These are phyloP conservation scores for Formicarius rufipectus DNA, from an alignment of 2,113 vertebrate species.

Conservation along the genomic window DNA sequence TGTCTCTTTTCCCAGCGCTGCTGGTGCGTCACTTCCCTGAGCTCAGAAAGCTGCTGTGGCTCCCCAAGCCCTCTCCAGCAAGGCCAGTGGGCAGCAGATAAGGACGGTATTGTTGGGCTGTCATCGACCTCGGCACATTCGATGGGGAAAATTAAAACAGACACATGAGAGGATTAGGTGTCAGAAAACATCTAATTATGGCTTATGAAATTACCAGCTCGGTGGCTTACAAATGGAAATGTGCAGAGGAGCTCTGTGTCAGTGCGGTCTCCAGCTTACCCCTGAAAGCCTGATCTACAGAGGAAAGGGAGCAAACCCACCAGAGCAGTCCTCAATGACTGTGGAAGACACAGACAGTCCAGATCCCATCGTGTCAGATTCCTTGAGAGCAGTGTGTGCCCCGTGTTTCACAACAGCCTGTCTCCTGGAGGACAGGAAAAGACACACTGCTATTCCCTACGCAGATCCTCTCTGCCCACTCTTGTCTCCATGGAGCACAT, in stretches of 20 bases:
- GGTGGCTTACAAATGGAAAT: background rate
- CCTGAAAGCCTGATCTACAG: background rate
- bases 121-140: background rate
- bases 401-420: background rate
- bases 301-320: background rate
- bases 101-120: background rate
- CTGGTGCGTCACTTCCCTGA: background rate
- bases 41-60: accelerated
- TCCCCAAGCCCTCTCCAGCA: accelerated
- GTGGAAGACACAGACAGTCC: background rate
- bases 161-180: background rate
- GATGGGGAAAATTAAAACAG: background rate
- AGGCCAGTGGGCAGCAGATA: accelerated
- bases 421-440: background rate
- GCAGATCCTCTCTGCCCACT: background rate
- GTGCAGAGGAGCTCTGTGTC: background rate
- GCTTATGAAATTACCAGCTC: background rate
- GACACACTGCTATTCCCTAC: background rate
- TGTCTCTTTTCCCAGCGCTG: background rate
- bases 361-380: accelerated
- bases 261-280: background rate
- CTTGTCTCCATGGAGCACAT: background rate
- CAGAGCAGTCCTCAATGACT: background rate
- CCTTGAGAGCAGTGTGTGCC: background rate
- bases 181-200: conserved; percentile 4